Evolutionary conservation across 2,113 vertebrate species (phyloP), one percentile per base, ranked within the genome.

Genomic region (Chionomys nivalis): DNA sequence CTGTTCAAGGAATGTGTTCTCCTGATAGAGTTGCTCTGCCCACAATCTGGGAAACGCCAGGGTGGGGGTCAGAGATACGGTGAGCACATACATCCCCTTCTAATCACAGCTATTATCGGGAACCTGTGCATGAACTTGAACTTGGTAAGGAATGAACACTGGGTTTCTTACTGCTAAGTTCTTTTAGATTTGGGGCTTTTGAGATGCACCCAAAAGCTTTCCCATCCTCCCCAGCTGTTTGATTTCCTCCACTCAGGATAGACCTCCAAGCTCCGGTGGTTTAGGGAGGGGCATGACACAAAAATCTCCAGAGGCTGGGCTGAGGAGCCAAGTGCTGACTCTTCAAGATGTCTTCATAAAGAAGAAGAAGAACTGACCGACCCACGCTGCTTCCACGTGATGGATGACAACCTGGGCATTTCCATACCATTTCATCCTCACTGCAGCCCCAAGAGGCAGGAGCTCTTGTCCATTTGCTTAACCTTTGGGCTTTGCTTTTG

Each of bases 361-460:
- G 26, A 85, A 89, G 79, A 73, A 76, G 83, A 14, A 77, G 7
- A n/a, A 1, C 31, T 0, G 52, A 42, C 36, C 39, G 7, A 42
- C 49, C 63, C 36, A 3, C 0, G 0, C 8, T 3, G 6, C 49
- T 49, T 72, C 42, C 2, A 4, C 1, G 0, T 1, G 10, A 13
- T 14, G 24, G 70, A 6, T 19, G 47, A 24, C 31, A 1, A 14
- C 73, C 61, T 42, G 26, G 24, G 49, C 16, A 16, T 12, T 36
- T 55, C 24, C 3, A 11, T 2, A 14, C n/a, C 33, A 8, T 19
- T 14, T 39, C 33, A 52, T 28, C 70, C 33, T 66, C 86, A 63
- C 36, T 1, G 47, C 85, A 77, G 4, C n/a, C 72, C 75, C 2
- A 23, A 68, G 73, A 76, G 17, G n/a, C 19, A 44, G 58, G n/a